These are phyloP conservation scores for Scaptomyza parva DNA, from an alignment of 2,888 invertebrate species.

Conservation along the genomic window DNA sequence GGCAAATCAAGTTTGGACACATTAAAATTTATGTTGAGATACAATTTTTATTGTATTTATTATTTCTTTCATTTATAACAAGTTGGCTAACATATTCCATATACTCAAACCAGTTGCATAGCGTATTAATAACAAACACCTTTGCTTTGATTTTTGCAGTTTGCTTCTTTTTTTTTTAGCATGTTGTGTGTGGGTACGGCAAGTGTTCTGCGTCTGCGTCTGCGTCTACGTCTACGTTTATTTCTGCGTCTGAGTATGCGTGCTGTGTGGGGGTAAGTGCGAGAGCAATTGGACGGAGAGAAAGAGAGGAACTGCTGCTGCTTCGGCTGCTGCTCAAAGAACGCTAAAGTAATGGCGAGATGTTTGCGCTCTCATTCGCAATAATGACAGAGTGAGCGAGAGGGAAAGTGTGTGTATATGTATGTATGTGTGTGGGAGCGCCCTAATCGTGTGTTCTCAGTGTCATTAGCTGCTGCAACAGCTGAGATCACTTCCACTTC, in stretches of 20 bases:
- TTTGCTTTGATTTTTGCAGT: constrained; percentile 69
- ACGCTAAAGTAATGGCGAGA: constrained; percentile 68
- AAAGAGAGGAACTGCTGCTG: constrained; percentile 12
- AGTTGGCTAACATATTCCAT: constrained; percentile 2
- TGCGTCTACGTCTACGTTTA: constrained; percentile 41
- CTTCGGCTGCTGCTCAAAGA: constrained; percentile 59
- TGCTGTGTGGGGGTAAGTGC: constrained; percentile 72
- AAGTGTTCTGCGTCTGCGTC: constrained; percentile 59
- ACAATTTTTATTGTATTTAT: too few species aligned
- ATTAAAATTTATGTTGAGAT: not conserved
- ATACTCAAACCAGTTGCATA: constrained; percentile 34
- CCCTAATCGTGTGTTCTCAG: constrained; percentile 58
- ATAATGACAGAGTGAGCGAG: constrained; percentile 7
- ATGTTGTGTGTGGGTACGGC: constrained; percentile 65
- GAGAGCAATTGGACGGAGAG: constrained; percentile 43
- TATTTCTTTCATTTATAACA: not conserved
- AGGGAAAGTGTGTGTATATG: constrained; percentile 23
- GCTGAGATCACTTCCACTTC: constrained; percentile 66
- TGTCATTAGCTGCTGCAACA: constrained; percentile 66
- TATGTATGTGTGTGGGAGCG: constrained; percentile 66
- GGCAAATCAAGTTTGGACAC: not conserved
- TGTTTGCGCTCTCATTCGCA: constrained; percentile 42
- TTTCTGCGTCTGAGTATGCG: constrained; percentile 55
- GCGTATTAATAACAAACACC: constrained; percentile 71
- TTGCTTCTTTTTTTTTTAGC: constrained; percentile 29